phyloP scores from a whole-genome alignment of 2,888 invertebrate genomes.

The Anthrax anthrax region DNA sequence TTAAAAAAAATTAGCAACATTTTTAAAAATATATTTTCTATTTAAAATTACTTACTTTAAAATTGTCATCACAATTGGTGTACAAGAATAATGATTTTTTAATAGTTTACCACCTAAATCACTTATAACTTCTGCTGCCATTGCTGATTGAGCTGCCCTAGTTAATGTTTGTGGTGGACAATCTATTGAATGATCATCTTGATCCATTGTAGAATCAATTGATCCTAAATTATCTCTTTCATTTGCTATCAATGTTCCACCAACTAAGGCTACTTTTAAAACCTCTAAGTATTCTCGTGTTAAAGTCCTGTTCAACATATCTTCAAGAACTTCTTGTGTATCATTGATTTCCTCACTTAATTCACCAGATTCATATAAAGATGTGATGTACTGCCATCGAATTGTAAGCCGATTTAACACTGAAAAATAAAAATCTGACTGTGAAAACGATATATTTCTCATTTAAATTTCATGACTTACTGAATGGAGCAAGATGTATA shows the following conservation, averaged over 20 bases:
- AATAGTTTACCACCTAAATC: constrained; percentile 66
- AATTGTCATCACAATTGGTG: constrained; percentile 48
- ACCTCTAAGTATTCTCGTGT: constrained; percentile 82
- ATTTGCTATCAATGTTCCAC: constrained; percentile 41
- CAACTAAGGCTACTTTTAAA: constrained; percentile 58
- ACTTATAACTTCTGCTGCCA: constrained; percentile 59
- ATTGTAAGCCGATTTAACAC: constrained; percentile 54
- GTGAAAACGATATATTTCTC: neutral
- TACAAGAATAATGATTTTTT: constrained; percentile 47
- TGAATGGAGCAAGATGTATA: constrained; percentile 61
- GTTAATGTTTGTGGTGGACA: constrained; percentile 41
- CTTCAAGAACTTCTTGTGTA: constrained; percentile 71
- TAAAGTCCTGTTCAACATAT: constrained; percentile 69
- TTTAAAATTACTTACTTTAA: constrained; percentile 34
- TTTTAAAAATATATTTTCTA: neutral
- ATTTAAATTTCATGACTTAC: constrained; percentile 38
- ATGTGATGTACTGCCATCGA: constrained; percentile 68
- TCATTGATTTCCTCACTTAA: constrained; percentile 63
- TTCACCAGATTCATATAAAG: constrained; percentile 60
- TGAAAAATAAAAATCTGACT: constrained; percentile 21
- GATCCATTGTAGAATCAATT: constrained; percentile 41
- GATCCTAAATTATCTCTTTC: constrained; percentile 32
- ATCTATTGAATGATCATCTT: constrained; percentile 55
- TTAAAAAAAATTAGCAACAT: neutral
- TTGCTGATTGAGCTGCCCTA: constrained; percentile 33